Evolutionary conservation across 2,113 vertebrate genomes (phyloP).

Genomic region (Salvelinus namaycush): DNA sequence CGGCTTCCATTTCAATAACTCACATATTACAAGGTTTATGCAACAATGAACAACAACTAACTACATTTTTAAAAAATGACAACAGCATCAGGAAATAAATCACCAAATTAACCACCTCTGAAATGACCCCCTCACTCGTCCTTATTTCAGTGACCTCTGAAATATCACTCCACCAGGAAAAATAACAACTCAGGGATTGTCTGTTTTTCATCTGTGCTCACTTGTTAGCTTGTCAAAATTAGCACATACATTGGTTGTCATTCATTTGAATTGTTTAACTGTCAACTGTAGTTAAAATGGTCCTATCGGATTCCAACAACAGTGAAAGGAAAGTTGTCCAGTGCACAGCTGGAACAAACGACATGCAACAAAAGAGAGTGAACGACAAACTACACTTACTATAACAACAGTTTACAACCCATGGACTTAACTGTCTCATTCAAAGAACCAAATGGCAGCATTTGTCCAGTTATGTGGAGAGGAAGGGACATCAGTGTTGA

Average conservation of each 20-base stretch:
- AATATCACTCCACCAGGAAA: conserved; percentile 35
- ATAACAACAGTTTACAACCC: not conserved
- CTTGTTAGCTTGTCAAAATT: not conserved
- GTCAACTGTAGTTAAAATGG: not conserved
- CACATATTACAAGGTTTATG: conserved; percentile 50
- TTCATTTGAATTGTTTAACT: not conserved
- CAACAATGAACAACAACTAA: conserved; percentile 30
- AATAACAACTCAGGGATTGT: conserved; percentile 61
- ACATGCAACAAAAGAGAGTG: not conserved
- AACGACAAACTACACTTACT: not conserved
- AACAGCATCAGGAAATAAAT: not conserved
- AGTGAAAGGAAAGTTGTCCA: not conserved
- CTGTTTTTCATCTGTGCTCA: conserved; percentile 25
- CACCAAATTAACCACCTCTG: not conserved
- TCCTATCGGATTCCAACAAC: not conserved
- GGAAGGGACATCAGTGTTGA: not conserved
- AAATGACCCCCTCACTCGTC: not conserved
- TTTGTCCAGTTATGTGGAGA: not conserved
- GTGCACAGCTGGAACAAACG: not conserved
- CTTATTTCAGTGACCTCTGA: conserved; percentile 29
- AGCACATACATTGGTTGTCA: not conserved
- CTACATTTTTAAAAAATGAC: not conserved
- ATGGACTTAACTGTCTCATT: not conserved
- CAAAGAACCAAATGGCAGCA: not conserved
- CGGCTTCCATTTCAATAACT: not conserved